These are phyloP conservation scores for Sarcophaga bullata DNA, from an alignment of 1,140 invertebrate genomes.

Conservation along the genomic window DNA sequence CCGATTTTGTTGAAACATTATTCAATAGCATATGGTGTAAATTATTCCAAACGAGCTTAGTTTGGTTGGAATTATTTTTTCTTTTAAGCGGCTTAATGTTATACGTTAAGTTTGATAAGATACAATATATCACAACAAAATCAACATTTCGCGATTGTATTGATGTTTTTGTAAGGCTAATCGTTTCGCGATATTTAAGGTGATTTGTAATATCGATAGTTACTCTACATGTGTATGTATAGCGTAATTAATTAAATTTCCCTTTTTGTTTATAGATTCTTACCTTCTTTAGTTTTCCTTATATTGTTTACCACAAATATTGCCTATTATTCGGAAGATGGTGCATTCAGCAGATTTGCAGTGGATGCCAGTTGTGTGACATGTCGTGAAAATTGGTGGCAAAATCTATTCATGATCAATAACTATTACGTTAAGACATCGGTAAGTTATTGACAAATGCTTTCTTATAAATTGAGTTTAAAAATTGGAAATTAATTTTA, in stretches of 20 bases:
- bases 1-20: background rate
- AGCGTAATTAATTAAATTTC: background rate
- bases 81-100: conserved; percentile 20
- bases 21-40: background rate
- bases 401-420: conserved; percentile 10
- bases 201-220: background rate
- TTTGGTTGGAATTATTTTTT: conserved; percentile 20
- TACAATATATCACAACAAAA: background rate
- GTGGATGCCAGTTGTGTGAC: background rate
- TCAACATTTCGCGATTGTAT: background rate
- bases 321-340: background rate
- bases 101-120: conserved; percentile 6
- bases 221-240: too few species aligned
- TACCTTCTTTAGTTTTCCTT: background rate
- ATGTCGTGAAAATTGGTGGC: conserved; percentile 5
- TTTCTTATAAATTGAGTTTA: too few species aligned
- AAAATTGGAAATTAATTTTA: too few species aligned
- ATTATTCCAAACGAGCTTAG: background rate
- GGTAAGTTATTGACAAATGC: conserved; percentile 3
- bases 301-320: background rate
- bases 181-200: conserved; percentile 26
- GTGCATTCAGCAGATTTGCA: background rate
- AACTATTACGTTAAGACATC: conserved; percentile 3
- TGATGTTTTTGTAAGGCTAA: background rate
- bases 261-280: background rate